Base-by-base conservation (phyloP, 2,797 vertebrate species). In the Tachyglossus aculeatus region DNA sequence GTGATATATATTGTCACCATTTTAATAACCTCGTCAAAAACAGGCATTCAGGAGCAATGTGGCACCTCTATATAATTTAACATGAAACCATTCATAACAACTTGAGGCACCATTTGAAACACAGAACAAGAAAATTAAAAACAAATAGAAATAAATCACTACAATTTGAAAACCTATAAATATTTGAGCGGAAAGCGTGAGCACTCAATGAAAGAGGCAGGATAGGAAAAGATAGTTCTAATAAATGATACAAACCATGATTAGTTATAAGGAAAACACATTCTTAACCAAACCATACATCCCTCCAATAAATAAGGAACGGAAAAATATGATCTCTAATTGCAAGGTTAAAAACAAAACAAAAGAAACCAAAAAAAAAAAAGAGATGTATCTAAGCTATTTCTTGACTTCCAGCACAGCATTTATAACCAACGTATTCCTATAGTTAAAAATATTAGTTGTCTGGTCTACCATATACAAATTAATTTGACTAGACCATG, bases 21-120 rank as follows among this genome's bases (percentile, higher is more conserved):
- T 80, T 81, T 83, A 88, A 90, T 84, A 83, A 83, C 74, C 71
- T 82, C 84, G 75, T 90, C 71, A 73, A 74, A 80, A 79, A 58
- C 45, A 21, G 10, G 66, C 76, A 27, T 68, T 84, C 59, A 24
- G 9, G 52, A 74, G 69, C 69, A 66, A 27, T 21, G 69, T 44
- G 68, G 68, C 63, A 84, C 68, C 54, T 57, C 56, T 9, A 16
- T 43, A 25, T 70, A 63, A 84, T 80, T 83, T 67, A 84, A 59
- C 50, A 63, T 67, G 43, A 48, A 78, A 43, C 72, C 71, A 39
- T 67, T 76, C 83, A 13, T 9, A 65, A 47, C 33, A 41, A 71
- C 50, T 58, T 15, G 41, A 47, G 65, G 50, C 69, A 37, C 67
- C 19, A 15, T 72, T 63, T 83, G 83, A 81, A 81, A 80, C 55